Evolutionary conservation across 2,113 vertebrate species (phyloP).

Genomic region (Forbesichthys papilliferus): DNA sequence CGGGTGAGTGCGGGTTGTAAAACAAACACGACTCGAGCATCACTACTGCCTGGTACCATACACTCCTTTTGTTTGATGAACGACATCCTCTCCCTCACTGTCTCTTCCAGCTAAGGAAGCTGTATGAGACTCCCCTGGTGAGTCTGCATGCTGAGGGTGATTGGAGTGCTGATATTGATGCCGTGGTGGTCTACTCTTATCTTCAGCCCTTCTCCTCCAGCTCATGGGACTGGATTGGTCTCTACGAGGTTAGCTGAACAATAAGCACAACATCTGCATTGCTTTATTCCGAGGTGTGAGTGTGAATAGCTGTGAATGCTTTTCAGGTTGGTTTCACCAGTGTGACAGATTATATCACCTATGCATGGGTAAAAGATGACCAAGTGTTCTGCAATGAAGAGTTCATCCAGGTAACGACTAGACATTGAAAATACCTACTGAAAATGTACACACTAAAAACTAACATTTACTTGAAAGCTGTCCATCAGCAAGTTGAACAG

Average conservation of each 20-base stretch:
- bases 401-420: constrained; percentile 78
- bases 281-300: too few relatives aligned
- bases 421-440: not conserved
- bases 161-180: constrained; percentile 83
- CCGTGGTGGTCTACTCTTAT: constrained; percentile 79
- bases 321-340: constrained; percentile 85
- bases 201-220: constrained; percentile 82
- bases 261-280: too few relatives aligned
- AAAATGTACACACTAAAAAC: too few relatives aligned
- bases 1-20: too few relatives aligned
- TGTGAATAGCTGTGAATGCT: not conserved
- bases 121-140: constrained; percentile 76
- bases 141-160: constrained; percentile 77
- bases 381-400: constrained; percentile 77
- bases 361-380: constrained; percentile 91
- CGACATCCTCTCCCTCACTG: not conserved
- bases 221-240: constrained; percentile 96
- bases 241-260: constrained; percentile 81
- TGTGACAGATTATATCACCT: constrained; percentile 87
- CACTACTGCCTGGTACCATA: not conserved
- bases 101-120: constrained; percentile 80
- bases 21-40: too few relatives aligned
- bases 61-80: not conserved
- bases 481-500: too few relatives aligned
- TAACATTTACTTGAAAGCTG: too few relatives aligned